Evolutionary conservation across 2,113 vertebrate genomes (phyloP), one percentile per base, ranked within the genome.

Genomic region (Hemichromis elongatus): DNA sequence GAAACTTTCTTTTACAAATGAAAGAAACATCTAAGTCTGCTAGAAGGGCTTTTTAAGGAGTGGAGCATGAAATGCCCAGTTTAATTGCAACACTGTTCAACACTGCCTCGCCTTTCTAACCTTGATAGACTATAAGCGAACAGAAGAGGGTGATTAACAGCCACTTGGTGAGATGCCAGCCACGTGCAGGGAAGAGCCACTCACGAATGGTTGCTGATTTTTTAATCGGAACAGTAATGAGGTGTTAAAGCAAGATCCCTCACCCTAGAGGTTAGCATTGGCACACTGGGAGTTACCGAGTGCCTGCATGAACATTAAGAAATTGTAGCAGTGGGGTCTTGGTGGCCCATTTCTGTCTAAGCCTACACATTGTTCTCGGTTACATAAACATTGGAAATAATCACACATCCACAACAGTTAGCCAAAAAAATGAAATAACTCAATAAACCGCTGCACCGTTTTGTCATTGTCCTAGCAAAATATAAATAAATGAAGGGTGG

Each of bases 21-120:
- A 13, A 55, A 79, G 45, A 14, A 79, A 56, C 33, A 9, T 50
- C 7, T 7, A 5, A 14, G 10, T 82, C 19, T 5, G 66, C 19
- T 13, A 52, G 12, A 57, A 21, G 10, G 5, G 55, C 19, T 55
- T 77, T 50, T 73, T 45, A 40, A 2, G 33, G 14, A 7, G 4
- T 26, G 7, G 19, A 73, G 63, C 45, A 47, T 84, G 21, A 24
- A 81, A 16, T 87, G 59, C 82, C 78, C 30, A 19, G n/a, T 88
- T 87, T 81, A 82, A 84, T 89, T 87, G 84, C 47, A 59, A 63
- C 75, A 57, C 82, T 81, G 45, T 82, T 81, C 55, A n/a, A 26
- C 80, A 77, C 68, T 90, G 57, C 18, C 35, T 79, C 8, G 1
- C 47, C 24, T 84, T 84, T 66, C 52, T 82, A 56, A 57, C 56